These are phyloP conservation scores for Zele albiditarsus DNA, from an alignment of 2,888 invertebrate species.

Conservation along the genomic window DNA sequence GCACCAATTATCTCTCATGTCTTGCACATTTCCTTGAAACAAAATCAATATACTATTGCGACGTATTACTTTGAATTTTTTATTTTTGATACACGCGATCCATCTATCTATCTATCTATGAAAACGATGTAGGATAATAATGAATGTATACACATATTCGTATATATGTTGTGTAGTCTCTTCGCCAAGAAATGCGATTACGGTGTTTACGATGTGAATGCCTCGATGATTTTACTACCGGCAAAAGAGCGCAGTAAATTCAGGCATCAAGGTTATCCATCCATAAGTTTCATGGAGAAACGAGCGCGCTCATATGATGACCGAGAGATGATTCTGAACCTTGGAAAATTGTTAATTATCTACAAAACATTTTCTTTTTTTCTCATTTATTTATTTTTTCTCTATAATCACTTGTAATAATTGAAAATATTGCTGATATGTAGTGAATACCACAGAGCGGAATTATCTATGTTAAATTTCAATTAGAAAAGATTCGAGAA, in stretches of 20 bases:
- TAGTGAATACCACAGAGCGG: background rate
- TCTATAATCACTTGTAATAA: background rate
- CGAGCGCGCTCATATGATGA: background rate
- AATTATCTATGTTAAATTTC: too few relatives aligned
- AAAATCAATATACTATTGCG: constrained; percentile 14
- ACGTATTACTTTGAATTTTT: background rate
- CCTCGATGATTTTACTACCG: constrained; percentile 21
- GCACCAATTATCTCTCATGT: background rate
- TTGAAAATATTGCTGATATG: background rate
- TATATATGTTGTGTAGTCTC: constrained; percentile 5
- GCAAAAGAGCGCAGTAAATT: constrained; percentile 23
- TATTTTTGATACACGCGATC: background rate
- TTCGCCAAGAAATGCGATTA: constrained; percentile 8
- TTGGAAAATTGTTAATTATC: constrained; percentile 1
- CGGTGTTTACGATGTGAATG: constrained; percentile 15
- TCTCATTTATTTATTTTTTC: background rate
- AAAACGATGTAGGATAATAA: constrained; percentile 5
- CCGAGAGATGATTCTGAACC: constrained; percentile 9
- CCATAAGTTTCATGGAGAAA: constrained; percentile 5
- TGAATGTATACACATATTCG: background rate
- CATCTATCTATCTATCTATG: background rate
- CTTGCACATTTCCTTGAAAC: background rate
- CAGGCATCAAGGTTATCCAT: constrained; percentile 20
- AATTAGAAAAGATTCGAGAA: too few relatives aligned
- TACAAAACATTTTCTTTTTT: background rate